Evolutionary conservation across 2,113 vertebrate species (phyloP).

Genomic region (Nothobranchius furzeri): DNA sequence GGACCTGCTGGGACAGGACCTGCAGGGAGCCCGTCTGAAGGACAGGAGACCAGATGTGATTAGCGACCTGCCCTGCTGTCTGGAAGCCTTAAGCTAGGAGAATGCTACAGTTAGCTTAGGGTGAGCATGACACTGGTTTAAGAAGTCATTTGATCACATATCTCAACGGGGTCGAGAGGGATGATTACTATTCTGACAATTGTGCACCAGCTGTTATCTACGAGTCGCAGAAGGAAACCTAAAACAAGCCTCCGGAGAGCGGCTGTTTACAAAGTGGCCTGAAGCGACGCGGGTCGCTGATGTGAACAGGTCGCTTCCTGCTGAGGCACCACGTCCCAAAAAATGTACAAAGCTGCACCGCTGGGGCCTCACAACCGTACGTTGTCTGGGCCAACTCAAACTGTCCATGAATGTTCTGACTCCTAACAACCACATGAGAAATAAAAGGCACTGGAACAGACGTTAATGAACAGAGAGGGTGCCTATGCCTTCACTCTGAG

Average conservation of each 20-base stretch:
- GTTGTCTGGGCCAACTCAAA: background rate
- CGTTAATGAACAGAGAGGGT: too few relatives aligned
- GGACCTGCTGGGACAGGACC: constrained; percentile 84
- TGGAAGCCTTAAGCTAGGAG: too few relatives aligned
- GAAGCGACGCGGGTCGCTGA: background rate
- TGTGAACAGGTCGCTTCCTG: constrained; percentile 23
- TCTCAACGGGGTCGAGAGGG: too few relatives aligned
- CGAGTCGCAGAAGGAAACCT: constrained; percentile 1
- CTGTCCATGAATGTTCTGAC: background rate
- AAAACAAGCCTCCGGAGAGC: constrained; percentile 18
- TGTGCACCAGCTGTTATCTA: constrained; percentile 23
- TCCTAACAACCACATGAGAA: background rate
- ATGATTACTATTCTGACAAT: too few relatives aligned
- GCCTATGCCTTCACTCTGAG: too few relatives aligned
- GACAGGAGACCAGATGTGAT: background rate
- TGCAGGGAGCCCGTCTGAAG: constrained; percentile 77
- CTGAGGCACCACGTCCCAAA: constrained; percentile 18
- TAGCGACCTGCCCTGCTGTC: background rate
- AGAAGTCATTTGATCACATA: too few relatives aligned
- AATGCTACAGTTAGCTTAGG: too few relatives aligned
- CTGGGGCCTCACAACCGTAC: constrained; percentile 17
- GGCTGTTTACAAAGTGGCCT: constrained; percentile 41
- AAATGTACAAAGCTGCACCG: constrained; percentile 20
- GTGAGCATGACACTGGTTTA: too few relatives aligned
- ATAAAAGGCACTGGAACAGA: background rate